Base-by-base conservation (phyloP, 2,888 invertebrate species). In the Crepidodera aurea region DNA sequence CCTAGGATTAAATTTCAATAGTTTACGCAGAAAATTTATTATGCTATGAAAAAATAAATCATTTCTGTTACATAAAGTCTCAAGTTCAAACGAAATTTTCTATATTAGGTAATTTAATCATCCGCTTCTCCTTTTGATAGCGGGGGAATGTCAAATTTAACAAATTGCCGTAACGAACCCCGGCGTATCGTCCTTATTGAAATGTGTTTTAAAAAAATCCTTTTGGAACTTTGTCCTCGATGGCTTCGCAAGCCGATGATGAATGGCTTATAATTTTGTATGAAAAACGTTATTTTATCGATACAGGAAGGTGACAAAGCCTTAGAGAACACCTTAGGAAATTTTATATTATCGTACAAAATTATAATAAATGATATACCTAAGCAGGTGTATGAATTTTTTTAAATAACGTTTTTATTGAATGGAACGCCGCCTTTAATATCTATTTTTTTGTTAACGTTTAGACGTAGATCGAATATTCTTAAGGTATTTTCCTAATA, bases 51-150 rank as follows among this genome's bases (percentile, higher is more conserved):
- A 58, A 58, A 58, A 50, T 51, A 58, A 51, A 58, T 51, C 51
- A 40, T 37, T 51, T 51, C 29, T 15, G 16, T 58, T 40, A 40
- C 37, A 42, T 27, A 18, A 50, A 51, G 50, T 44, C 39, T 58
- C 40, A 12, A 32, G 40, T 58, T 58, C 51, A 50, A 58, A 58
- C 58, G 58, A 34, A 18, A 50, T 58, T 51, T 58, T 51, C 58
- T 51, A 48, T 58, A 58, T 58, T 51, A 39, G 39, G 40, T 40
- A 58, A 58, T 58, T 51, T 32, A 58, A 58, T 58, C 50, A 58
- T 58, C 50, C 27, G 8, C 29, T 22, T 55, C 44, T 25, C 19
- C 56, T 56, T n/a, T 58, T 58, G 50, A 58, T 51, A 51, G 13
- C 39, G 27, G 18, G 50, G 40, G 40, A 51, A 27, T 48, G 25